A percentile compares a stretch with the other conserved stretches of the same genome.
Conservation (phyloP, 2,888 invertebrate genomes). For the Latrodectus elegans region DNA sequence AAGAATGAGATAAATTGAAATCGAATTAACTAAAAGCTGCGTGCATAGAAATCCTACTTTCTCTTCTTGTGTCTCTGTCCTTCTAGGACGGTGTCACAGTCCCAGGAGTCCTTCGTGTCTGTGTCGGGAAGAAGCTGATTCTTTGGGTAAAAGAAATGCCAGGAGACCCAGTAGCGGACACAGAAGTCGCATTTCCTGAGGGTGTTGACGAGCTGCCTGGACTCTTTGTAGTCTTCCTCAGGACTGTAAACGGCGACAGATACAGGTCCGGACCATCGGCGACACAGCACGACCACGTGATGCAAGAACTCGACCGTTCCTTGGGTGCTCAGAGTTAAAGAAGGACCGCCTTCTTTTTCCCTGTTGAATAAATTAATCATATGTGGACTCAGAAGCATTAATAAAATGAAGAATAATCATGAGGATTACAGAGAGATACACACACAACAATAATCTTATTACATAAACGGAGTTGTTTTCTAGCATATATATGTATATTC, state of each 20-base stretch:
- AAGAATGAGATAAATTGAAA: no score
- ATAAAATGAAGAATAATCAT: not conserved
- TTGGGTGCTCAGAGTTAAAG: conserved; percentile 83
- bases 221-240: conserved; percentile 79
- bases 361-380: conserved; percentile 5
- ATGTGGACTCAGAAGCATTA: not conserved
- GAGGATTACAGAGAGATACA: not conserved
- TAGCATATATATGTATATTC: no score
- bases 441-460: not conserved
- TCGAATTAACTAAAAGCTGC: no score
- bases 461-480: not conserved
- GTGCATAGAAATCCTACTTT: conserved; percentile 5
- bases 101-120: not conserved
- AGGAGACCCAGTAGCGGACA: conserved; percentile 86
- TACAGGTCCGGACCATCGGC: conserved; percentile 83
- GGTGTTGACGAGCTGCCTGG: conserved; percentile 80
- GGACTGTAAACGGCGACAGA: conserved; percentile 83
- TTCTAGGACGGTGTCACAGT: not conserved
- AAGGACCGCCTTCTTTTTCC: not conserved
- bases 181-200: conserved; percentile 82
- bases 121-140: conserved; percentile 75
- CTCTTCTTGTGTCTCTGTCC: not conserved
- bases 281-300: conserved; percentile 82
- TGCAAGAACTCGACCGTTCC: conserved; percentile 83
- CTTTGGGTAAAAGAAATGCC: conserved; percentile 90